Conservation (phyloP, 2,888 invertebrate species). For the Spilosoma lubricipeda region DNA sequence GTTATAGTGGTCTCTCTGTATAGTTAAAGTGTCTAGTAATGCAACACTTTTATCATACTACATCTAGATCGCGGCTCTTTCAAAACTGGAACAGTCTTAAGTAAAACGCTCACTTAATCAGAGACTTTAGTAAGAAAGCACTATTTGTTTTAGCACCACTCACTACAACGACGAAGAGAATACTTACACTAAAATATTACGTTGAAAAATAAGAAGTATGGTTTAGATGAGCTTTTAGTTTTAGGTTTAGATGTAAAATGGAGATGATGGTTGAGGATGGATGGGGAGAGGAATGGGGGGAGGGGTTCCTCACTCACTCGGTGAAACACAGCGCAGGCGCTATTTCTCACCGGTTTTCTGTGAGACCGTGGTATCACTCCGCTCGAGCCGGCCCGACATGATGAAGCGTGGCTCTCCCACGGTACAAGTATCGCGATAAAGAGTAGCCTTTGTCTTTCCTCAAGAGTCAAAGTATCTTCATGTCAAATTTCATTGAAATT, state of each 20-base stretch:
- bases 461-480: too few species aligned
- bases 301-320: too few species aligned
- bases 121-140: conserved; percentile 33
- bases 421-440: too few species aligned
- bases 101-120: conserved; percentile 48
- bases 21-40: neutral
- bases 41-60: neutral
- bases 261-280: too few species aligned
- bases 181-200: conserved; percentile 36
- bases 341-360: too few species aligned
- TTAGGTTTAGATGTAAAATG: neutral
- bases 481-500: too few species aligned
- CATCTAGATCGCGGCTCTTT: conserved; percentile 16
- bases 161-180: conserved; percentile 22
- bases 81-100: conserved; percentile 40
- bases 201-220: conserved; percentile 36
- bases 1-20: neutral
- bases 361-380: too few species aligned
- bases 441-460: too few species aligned
- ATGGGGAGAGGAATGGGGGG: too few species aligned
- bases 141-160: conserved; percentile 39
- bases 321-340: too few species aligned
- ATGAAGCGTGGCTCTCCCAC: too few species aligned
- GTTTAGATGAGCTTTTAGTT: conserved; percentile 28
- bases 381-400: too few species aligned